Conservation (phyloP, 1,140 invertebrate species). For the Saxidomus purpurata region DNA sequence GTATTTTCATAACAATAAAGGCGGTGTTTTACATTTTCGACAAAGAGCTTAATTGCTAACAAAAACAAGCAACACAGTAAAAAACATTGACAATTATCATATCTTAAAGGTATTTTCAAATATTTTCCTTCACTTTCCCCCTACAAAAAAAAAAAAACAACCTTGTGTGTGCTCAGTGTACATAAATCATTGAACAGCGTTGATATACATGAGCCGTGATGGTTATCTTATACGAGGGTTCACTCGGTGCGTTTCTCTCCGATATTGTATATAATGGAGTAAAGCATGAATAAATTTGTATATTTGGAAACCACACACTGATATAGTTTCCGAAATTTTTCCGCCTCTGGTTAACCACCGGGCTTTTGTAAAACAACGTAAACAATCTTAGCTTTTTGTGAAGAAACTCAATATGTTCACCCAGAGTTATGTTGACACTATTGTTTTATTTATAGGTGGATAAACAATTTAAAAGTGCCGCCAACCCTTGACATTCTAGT, state of each 20-base stretch:
- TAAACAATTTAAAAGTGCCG: too few species aligned
- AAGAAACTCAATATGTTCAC: background rate
- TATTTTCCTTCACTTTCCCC: background rate
- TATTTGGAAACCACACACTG: slow-evolving; percentile 34
- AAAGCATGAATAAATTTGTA: slow-evolving; percentile 55
- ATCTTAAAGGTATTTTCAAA: slow-evolving; percentile 7
- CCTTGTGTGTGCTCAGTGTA: slow-evolving; percentile 4
- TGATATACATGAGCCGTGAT: background rate
- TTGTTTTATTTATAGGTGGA: slow-evolving; percentile 7
- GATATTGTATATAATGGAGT: slow-evolving; percentile 2
- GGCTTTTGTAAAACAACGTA: background rate
- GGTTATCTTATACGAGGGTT: slow-evolving; percentile 27
- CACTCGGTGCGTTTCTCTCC: slow-evolving; percentile 45
- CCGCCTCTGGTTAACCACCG: slow-evolving; percentile 4
- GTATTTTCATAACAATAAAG: slow-evolving; percentile 26
- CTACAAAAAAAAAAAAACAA: slow-evolving; percentile 19
- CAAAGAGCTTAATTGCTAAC: slow-evolving; percentile 25
- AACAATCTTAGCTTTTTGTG: background rate
- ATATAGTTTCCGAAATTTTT: background rate
- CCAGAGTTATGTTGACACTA: slow-evolving; percentile 3
- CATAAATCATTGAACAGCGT: slow-evolving; percentile 29
- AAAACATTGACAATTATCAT: background rate
- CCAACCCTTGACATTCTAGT: too few species aligned
- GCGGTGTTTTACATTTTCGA: slow-evolving; percentile 34
- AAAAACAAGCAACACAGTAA: slow-evolving; percentile 33